These are phyloP conservation scores for Lasius fuliginosus DNA, from an alignment of 2,888 invertebrate species.

Conservation along the genomic window DNA sequence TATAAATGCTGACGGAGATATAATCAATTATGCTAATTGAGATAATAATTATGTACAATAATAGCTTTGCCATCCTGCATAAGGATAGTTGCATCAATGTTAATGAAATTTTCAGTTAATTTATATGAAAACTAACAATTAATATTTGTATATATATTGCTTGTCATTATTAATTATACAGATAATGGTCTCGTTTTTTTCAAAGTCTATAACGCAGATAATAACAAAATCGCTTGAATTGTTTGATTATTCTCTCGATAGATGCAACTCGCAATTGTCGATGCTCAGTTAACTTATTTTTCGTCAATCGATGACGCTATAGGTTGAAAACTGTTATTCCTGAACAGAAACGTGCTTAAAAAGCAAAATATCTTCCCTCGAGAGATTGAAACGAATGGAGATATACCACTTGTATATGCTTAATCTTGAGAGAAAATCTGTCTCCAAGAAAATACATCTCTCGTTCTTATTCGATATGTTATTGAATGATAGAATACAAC, in stretches of 20 bases:
- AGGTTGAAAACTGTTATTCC: conserved; percentile 26
- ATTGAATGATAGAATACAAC: neutral
- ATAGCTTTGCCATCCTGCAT: neutral
- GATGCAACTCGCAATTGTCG: neutral
- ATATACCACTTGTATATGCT: conserved; percentile 9
- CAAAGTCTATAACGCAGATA: neutral
- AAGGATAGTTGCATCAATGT: neutral
- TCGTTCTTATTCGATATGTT: neutral
- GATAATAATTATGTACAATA: conserved; percentile 24
- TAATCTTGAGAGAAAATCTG: conserved; percentile 27
- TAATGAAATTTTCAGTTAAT: conserved; percentile 27
- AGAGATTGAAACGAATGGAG: conserved; percentile 25
- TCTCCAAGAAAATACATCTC: conserved; percentile 8
- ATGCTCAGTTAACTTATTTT: conserved; percentile 12
- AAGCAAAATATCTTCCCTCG: conserved; percentile 21
- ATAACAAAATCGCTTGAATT: neutral
- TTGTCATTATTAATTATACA: conserved; percentile 2
- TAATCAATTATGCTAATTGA: conserved; percentile 38
- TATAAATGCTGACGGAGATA: conserved; percentile 18
- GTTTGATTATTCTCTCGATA: neutral
- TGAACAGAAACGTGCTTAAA: conserved; percentile 28
- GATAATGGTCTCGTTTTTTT: neutral
- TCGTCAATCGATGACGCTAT: conserved; percentile 21
- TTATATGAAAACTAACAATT: conserved; percentile 13
- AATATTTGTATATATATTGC: neutral